phyloP scores from a whole-genome alignment of 2,113 vertebrate species.

The Ceratotherium simum region DNA sequence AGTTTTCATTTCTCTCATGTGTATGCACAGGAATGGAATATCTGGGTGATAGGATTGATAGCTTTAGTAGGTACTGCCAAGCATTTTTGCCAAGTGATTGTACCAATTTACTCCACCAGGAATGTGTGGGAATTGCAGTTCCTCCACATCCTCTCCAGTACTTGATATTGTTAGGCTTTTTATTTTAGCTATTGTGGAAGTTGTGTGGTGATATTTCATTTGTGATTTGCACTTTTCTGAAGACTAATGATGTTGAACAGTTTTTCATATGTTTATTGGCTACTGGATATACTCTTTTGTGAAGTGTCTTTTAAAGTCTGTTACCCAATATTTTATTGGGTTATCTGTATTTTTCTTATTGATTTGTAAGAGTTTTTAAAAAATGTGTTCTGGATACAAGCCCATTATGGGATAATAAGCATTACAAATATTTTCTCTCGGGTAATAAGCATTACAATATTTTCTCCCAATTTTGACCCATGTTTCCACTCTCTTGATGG shows the following conservation, averaged over 20 bases:
- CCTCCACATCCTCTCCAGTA: neutral
- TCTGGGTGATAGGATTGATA: neutral
- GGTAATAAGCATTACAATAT: neutral
- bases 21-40: neutral
- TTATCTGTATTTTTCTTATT: neutral
- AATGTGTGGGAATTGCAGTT: neutral
- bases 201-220: neutral
- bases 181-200: neutral
- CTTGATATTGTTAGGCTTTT: neutral
- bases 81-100: neutral
- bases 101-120: neutral
- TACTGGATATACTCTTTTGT: neutral
- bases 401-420: neutral
- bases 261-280: neutral
- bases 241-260: neutral
- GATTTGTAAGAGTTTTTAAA: neutral
- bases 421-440: neutral
- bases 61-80: neutral
- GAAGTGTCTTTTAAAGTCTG: too few species aligned
- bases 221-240: neutral
- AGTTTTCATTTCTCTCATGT: neutral
- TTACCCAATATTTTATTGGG: too few species aligned
- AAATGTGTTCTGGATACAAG: neutral
- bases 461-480: neutral
- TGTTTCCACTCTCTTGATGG: neutral